Percentiles rank a stretch among this genome's conserved stretches.
These are phyloP conservation scores for Machaerirhynchus nigripectus DNA, from an alignment of 2,113 vertebrate genomes.

Conservation along the genomic window DNA sequence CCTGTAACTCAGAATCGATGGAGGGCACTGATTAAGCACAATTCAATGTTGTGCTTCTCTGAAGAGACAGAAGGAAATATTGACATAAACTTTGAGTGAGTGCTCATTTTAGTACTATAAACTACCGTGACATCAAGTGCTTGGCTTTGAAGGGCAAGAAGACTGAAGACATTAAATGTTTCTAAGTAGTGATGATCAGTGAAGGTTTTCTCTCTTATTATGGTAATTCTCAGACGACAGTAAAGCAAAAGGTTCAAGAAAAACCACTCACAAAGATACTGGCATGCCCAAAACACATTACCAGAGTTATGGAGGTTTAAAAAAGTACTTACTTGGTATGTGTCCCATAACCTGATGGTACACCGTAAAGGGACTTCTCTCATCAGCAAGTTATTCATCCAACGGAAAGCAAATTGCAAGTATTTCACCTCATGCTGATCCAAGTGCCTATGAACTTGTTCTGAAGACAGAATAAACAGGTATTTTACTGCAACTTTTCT, in stretches of 20 bases:
- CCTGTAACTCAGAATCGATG: neutral
- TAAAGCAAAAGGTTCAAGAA: neutral
- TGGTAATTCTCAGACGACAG: neutral
- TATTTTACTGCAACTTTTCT: neutral
- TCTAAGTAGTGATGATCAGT: neutral
- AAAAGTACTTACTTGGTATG: constrained; percentile 86
- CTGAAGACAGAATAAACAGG: constrained; percentile 70
- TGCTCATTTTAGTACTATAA: neutral
- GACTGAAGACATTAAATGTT: neutral
- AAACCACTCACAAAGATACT: neutral
- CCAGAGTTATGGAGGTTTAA: neutral
- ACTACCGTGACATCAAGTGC: neutral
- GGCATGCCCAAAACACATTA: neutral
- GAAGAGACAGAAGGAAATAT: neutral
- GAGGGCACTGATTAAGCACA: neutral
- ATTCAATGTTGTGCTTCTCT: neutral
- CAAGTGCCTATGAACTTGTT: constrained; percentile 90
- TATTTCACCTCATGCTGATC: constrained; percentile 93
- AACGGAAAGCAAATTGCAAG: constrained; percentile 96
- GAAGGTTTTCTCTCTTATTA: neutral
- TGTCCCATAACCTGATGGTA: constrained; percentile 94
- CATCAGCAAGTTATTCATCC: constrained; percentile 99
- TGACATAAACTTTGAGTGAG: neutral
- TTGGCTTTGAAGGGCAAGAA: neutral
- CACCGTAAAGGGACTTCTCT: constrained; percentile 90